Evolutionary conservation across 2,797 vertebrate species (phyloP), one percentile per base, ranked within the genome.

Genomic region (Apogon talboti): DNA sequence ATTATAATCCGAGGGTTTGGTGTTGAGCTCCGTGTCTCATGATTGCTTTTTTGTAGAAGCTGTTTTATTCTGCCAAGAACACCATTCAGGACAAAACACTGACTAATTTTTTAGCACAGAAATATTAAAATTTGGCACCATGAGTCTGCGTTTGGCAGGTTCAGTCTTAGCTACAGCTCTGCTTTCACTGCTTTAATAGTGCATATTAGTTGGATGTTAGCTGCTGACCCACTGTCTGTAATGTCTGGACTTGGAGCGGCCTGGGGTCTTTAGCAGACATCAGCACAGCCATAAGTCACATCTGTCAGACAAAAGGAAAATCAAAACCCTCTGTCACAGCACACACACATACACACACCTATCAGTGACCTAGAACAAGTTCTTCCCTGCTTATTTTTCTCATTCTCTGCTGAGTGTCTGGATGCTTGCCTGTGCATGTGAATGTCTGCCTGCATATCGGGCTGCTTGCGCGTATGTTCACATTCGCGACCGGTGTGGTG

Each of bases 241-340:
- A 48, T 50, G 28, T 66, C 11, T 42, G 74, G 53, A 64, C 57
- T 59, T 62, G 13, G 38, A 71, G 63, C 50, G 71, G 58, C 47
- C 64, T 0, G 66, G 53, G 74, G 78, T 83, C 74, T 84, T 82
- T 84, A 79, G 35, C 76, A 75, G 80, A 78, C 79, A 74, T 55
- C 24, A 11, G 64, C 11, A 28, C 30, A 63, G 72, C 79, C 65
- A 58, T 66, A 76, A 83, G 85, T 81, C 78, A 85, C 74, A 78
- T 74, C 73, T 84, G 81, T 86, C 84, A 77, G 81, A 85, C 79
- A 64, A 78, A 76, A 72, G 28, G 46, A 74, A 78, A 86, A 87
- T 89, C 79, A 79, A 81, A 89, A 84, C 76, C 76, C 54, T 80
- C 58, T 82, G 87, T 78, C 79, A 54, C 79, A 69, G 76, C 76